Base-by-base conservation (phyloP, 2,113 vertebrate genomes). In the Corythornis cristatus region DNA sequence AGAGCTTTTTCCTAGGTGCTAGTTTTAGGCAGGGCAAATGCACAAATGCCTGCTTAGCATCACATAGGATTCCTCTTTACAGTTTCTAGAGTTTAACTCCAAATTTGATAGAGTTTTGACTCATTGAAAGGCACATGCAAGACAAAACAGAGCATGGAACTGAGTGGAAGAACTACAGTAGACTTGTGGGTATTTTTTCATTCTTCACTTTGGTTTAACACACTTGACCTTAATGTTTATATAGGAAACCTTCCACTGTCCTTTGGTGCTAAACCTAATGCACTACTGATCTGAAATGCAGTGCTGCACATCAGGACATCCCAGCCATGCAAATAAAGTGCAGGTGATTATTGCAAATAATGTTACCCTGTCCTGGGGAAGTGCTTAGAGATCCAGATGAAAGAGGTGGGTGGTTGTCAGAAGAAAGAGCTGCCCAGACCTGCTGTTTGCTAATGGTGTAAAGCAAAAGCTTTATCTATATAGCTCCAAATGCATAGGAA, bases 31-130 rank as follows among this genome's bases (percentile, higher is more conserved):
- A 75, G 19, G 12, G 11, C 11, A 89, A 76, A n/a, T 37, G 17
- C 45, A 46, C 28, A 51, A 65, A 35, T 37, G 8, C 8, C 11
- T 80, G 7, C 45, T 37, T 70, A 23, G 5, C 54, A 22, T 40
- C n/a, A 14, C 0, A 0, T 51, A 35, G 13, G 21, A n/a, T 18
- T 90, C 23, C 42, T 64, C 23, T 80, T 65, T 45, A 43, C 3
- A 25, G 28, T 66, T 90, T 83, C 37, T 25, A 71, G 42, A 83
- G 31, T 62, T 83, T 51, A 40, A 35, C 25, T 67, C 17, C 17
- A 81, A 62, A 46, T 74, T 46, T 46, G 12, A 46, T 17, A 21
- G 67, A 0, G 1, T 51, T 92, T 23, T 71, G 20, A 43, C 20
- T 35, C 60, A 29, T 22, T 48, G 22, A 86, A 78, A 89, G 17